Evolutionary conservation across 2,797 vertebrate genomes (phyloP), one percentile per base, ranked within the genome.

Genomic region (Carduelis carduelis): DNA sequence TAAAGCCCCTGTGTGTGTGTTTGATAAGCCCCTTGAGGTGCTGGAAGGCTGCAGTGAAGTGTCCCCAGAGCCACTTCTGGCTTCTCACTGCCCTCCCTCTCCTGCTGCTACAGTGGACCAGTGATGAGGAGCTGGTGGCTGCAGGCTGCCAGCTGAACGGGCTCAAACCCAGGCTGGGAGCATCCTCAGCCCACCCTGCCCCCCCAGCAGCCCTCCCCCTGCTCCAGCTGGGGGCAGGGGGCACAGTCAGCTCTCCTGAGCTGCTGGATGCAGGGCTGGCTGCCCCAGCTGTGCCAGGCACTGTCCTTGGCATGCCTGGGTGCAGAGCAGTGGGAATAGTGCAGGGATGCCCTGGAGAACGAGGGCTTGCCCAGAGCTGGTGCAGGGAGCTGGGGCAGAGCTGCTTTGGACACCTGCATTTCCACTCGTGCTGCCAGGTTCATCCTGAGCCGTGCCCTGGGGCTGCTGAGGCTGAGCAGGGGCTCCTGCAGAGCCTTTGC

Each of bases 351-450:
- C 9, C 28, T 43, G 89, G 47, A 32, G 59, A 14, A 6, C 3
- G 46, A 44, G 26, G 24, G 39, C 2, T 37, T 64, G 50, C 5
- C 10, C 4, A 3, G 46, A 2, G 65, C 6, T 6, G 15, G 6
- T 55, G 87, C 17, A 43, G 41, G 41, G 66, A 49, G 28, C 13
- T 3, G 41, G 72, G 83, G 63, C 68, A 75, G 68, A 60, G 68
- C 46, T 4, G 19, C 41, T 23, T 65, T 41, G 0, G 0, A 6
- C 7, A 1, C 61, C 56, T 3, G 12, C 0, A 0, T 24, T 41
- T 41, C 41, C 41, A 41, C 18, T 43, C 7, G 41, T 43, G 41
- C 41, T 43, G 41, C 41, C 41, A 43, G 16, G 41, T 79, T 41
- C 23, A 6, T 14, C n/a, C 2, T 0, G 3, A 16, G 41, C 41